Base-by-base conservation (phyloP, 1,140 invertebrate genomes). In the Chironomus striatipennis region DNA sequence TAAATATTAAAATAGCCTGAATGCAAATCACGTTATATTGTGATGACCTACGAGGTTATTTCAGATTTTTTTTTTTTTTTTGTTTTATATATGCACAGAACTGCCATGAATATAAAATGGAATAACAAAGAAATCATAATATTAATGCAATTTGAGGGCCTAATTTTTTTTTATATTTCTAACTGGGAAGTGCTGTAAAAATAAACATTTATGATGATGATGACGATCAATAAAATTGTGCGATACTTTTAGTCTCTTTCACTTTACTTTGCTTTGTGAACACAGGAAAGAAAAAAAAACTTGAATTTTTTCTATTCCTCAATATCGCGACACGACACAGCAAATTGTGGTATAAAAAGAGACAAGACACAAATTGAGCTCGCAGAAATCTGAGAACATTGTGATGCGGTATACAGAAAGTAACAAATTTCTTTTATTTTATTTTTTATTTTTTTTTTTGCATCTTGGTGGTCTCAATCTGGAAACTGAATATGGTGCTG, bases 221-320 rank as follows among this genome's bases (percentile, higher is more conserved):
- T 57, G 47, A 57, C 12, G 47, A 57, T 57, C 47, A 57, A 57
- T 57, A 57, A 57, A 57, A 57, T 57, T 57, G 47, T 57, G 47
- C 47, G 12, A 57, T 10, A 57, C 47, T 57, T n/a, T 57, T 34
- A 34, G 24, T 34, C 24, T 34, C 2, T 47, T 8, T 9, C 43
- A 43, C 10, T 43, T 43, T 43, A 43, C 7, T 47, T 47, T 47
- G 43, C 15, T 10, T 47, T 47, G 8, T 47, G 24, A 34, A n/a
- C 12, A 57, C 9, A n/a, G 9, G n/a, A 57, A 15, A 57, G 1
- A 57, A 57, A 57, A n/a, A 57, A 57, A 57, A 57, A 57, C 47
- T 57, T 57, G 47, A 57, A 57, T 57, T 57, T 57, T 10, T n/a
- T n/a, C 47, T 57, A 57, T 57, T 57, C n/a, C 12, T 57, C 47